Conservation (phyloP, 2,797 vertebrate species). For the Trichosurus vulpecula region DNA sequence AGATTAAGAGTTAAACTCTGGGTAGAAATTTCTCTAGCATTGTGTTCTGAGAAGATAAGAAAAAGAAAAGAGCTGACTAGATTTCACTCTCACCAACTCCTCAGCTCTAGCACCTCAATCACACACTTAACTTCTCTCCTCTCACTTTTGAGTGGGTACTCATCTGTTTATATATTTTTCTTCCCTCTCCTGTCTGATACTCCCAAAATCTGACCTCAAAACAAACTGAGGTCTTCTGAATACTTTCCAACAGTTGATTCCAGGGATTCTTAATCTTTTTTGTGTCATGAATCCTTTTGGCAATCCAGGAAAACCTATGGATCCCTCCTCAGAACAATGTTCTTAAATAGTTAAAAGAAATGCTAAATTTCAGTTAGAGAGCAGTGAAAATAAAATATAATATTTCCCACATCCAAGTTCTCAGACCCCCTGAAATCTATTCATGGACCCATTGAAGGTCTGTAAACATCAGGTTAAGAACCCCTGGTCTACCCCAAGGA, state of each 20-base stretch:
- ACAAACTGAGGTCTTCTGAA: background rate
- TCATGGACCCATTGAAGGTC: background rate
- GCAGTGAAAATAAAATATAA: background rate
- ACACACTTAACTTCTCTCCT: background rate
- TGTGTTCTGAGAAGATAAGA: too few species aligned
- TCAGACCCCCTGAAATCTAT: background rate
- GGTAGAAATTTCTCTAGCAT: too few species aligned
- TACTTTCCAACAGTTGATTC: background rate
- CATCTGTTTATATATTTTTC: background rate
- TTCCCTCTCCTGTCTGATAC: background rate
- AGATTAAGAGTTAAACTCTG: too few species aligned
- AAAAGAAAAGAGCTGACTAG: background rate
- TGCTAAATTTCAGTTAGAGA: background rate
- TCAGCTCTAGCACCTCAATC: background rate
- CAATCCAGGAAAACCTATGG: background rate
- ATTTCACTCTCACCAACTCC: background rate
- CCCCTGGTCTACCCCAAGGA: background rate
- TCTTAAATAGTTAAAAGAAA: background rate
- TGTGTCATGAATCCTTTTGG: background rate
- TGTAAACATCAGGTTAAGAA: background rate
- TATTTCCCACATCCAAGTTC: background rate
- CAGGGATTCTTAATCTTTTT: background rate
- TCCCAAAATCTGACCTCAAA: background rate
- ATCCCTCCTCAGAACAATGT: background rate
- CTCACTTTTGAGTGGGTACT: background rate